Percentiles rank a stretch among this genome's conserved stretches.
These are phyloP conservation scores for Sebastolobus altivelis DNA, from an alignment of 2,797 vertebrate species.

Conservation along the genomic window DNA sequence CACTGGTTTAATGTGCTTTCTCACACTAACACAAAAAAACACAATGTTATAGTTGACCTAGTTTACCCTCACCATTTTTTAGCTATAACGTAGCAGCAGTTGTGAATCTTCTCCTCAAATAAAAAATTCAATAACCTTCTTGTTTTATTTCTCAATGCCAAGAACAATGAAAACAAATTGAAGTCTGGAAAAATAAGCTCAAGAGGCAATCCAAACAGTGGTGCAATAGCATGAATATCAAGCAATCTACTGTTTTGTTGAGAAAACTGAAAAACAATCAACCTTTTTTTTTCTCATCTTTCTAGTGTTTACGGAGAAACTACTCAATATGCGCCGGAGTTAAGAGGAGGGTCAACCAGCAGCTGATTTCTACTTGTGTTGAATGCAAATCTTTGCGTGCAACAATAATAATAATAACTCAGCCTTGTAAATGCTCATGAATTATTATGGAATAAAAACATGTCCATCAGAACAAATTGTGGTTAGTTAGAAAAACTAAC, in stretches of 20 bases:
- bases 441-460: slow-evolving; percentile 23
- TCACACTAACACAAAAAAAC: slow-evolving; percentile 21
- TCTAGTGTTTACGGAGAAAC: slow-evolving; percentile 31
- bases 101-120: slow-evolving; percentile 18
- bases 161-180: slow-evolving; percentile 56
- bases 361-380: slow-evolving; percentile 30
- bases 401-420: slow-evolving; percentile 27
- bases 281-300: slow-evolving; percentile 12
- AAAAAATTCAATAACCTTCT: slow-evolving; percentile 27
- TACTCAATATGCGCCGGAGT: slow-evolving; percentile 12
- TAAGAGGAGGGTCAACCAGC: slow-evolving; percentile 38
- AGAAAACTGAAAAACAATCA: slow-evolving; percentile 45
- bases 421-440: slow-evolving; percentile 10
- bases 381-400: slow-evolving; percentile 16
- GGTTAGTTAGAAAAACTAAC: slow-evolving; percentile 19
- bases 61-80: background rate
- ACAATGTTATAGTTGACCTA: slow-evolving; percentile 19
- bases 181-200: slow-evolving; percentile 38
- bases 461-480: slow-evolving; percentile 13
- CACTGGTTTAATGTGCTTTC: slow-evolving; percentile 39
- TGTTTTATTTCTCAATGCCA: slow-evolving; percentile 42
- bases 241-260: slow-evolving; percentile 50
- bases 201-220: slow-evolving; percentile 30
- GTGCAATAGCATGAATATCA: slow-evolving; percentile 45
- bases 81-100: background rate